Percentiles rank a stretch among this genome's conserved stretches.
phyloP scores from a whole-genome alignment of 92 coral and sea anemone species.

The Porites lobata region DNA sequence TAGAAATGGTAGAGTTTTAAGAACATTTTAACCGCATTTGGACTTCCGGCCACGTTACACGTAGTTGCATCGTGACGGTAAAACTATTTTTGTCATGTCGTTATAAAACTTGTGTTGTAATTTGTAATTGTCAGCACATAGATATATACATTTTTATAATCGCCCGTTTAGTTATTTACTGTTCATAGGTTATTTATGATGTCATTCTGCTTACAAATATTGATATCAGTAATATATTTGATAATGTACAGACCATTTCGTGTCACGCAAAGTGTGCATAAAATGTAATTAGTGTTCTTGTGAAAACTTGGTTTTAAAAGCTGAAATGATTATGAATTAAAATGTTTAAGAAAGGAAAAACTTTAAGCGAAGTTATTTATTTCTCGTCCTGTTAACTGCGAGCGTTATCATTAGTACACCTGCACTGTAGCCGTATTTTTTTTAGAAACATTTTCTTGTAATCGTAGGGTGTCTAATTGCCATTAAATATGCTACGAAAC shows the following conservation, averaged over 20 bases:
- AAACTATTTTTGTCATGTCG: not conserved
- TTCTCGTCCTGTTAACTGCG: too few species aligned
- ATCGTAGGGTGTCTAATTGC: too few species aligned
- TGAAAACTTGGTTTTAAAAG: too few species aligned
- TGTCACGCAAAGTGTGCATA: too few species aligned
- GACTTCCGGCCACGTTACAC: slow-evolving; percentile 29
- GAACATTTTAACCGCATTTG: slow-evolving; percentile 9
- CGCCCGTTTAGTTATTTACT: slow-evolving; percentile 1
- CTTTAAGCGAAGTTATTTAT: not conserved
- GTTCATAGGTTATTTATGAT: too few species aligned
- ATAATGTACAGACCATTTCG: too few species aligned
- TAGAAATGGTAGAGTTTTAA: not conserved
- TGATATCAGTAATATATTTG: too few species aligned
- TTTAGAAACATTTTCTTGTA: too few species aligned
- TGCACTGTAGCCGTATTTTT: not conserved
- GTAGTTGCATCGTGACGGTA: not conserved
- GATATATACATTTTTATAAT: not conserved
- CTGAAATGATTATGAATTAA: slow-evolving; percentile 9
- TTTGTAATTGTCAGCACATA: slow-evolving; percentile 17
- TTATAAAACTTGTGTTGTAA: not conserved
- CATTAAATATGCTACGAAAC: not conserved
- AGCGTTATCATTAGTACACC: not conserved
- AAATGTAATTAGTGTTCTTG: too few species aligned
- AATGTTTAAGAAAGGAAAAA: not conserved
- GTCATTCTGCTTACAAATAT: too few species aligned